Percentiles rank a stretch among this genome's conserved stretches.
These are phyloP conservation scores for Plutella xylostella DNA, from an alignment of 2,888 invertebrate species.

Conservation along the genomic window DNA sequence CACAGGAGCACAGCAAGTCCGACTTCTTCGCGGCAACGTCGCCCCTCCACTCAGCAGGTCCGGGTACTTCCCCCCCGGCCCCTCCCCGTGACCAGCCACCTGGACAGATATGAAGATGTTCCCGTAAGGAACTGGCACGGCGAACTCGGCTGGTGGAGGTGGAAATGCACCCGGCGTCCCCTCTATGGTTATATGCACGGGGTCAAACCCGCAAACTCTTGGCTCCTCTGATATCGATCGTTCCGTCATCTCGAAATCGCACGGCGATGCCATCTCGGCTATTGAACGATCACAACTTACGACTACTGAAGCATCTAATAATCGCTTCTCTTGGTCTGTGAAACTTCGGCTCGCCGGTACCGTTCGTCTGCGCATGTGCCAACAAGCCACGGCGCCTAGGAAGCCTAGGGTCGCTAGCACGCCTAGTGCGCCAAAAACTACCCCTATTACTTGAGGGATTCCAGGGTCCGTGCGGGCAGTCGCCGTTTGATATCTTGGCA, in stretches of 20 bases:
- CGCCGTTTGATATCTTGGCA: slow-evolving; percentile 75
- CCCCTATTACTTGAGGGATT: slow-evolving; percentile 78
- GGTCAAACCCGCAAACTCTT: slow-evolving; percentile 65
- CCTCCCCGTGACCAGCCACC: slow-evolving; percentile 69
- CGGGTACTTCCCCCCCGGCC: slow-evolving; percentile 72
- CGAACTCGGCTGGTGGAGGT: slow-evolving; percentile 65
- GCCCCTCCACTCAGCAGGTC: slow-evolving; percentile 74
- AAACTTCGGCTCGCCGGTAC: slow-evolving; percentile 77
- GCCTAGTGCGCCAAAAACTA: slow-evolving; percentile 80
- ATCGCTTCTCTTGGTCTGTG: slow-evolving; percentile 88
- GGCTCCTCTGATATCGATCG: slow-evolving; percentile 48
- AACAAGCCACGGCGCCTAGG: slow-evolving; percentile 59
- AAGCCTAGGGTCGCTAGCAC: slow-evolving; percentile 77
- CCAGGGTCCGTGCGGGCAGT: slow-evolving; percentile 81
- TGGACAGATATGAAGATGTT: slow-evolving; percentile 91
- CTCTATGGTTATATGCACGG: slow-evolving; percentile 74
- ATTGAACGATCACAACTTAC: slow-evolving; percentile 76
- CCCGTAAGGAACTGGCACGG: slow-evolving; percentile 70
- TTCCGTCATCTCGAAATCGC: slow-evolving; percentile 61
- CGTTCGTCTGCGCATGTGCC: slow-evolving; percentile 79
- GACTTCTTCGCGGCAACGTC: slow-evolving; percentile 59
- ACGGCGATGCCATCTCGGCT: slow-evolving; percentile 72
- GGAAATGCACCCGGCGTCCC: slow-evolving; percentile 61
- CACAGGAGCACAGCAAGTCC: slow-evolving; percentile 71
- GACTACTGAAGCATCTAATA: slow-evolving; percentile 80